Percentiles rank a stretch among this genome's conserved stretches.
Conservation (phyloP, 2,113 vertebrate genomes). For the Illadopsis cleaveri region DNA sequence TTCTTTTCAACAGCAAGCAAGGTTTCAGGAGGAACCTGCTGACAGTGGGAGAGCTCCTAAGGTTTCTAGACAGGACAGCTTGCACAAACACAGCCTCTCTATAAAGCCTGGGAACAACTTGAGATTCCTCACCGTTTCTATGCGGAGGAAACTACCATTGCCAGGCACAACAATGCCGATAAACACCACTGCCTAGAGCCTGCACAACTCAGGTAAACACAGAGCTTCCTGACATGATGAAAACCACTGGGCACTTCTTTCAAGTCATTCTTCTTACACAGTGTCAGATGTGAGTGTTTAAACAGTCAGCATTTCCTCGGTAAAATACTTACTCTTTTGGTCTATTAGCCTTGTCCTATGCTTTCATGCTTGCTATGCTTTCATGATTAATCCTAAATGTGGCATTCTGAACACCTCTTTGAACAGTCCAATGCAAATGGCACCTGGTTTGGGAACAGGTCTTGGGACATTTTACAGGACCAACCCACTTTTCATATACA, state of each 20-base stretch:
- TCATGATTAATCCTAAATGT: neutral
- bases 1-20: neutral
- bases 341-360: neutral
- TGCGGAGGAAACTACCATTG: slow-evolving; percentile 71
- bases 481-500: neutral
- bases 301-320: slow-evolving; percentile 62
- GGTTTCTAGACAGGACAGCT: slow-evolving; percentile 16
- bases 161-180: slow-evolving; percentile 71
- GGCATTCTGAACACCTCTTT: neutral
- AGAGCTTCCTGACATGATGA: slow-evolving; percentile 67
- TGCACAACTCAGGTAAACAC: slow-evolving; percentile 71
- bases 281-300: slow-evolving; percentile 67
- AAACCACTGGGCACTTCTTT: slow-evolving; percentile 58
- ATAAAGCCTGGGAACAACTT: slow-evolving; percentile 69
- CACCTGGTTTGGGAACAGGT: neutral
- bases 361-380: neutral
- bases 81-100: slow-evolving; percentile 45
- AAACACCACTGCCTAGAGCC: slow-evolving; percentile 62
- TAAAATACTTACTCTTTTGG: neutral
- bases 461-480: neutral
- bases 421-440: neutral
- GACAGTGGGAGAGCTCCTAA: neutral
- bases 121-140: slow-evolving; percentile 62
- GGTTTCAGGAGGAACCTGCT: neutral
- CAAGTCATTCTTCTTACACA: slow-evolving; percentile 66